Evolutionary conservation across 2,888 invertebrate species (phyloP).

Genomic region (Flexamia atlantica): DNA sequence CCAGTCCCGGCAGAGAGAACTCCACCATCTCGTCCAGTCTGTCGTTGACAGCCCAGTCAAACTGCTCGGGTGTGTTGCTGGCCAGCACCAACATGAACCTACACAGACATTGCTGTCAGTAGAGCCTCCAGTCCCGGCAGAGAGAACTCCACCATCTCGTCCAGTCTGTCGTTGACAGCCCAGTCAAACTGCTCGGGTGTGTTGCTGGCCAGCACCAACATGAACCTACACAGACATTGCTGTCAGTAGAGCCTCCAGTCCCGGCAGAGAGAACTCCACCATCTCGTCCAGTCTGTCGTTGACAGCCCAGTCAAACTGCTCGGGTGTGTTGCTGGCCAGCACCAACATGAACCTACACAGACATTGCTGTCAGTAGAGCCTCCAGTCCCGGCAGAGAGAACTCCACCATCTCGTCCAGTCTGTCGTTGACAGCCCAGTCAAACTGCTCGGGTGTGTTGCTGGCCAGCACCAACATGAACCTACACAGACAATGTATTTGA

Average conservation of each 20-base stretch:
- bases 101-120: too few relatives aligned
- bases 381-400: constrained; percentile 93
- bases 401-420: constrained; percentile 98
- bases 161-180: constrained; percentile 97
- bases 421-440: constrained; percentile 99
- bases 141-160: constrained; percentile 98
- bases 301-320: constrained; percentile 99
- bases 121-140: constrained; percentile 94
- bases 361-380: too few relatives aligned
- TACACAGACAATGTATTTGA: too few relatives aligned
- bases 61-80: constrained; percentile 99
- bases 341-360: constrained; percentile 83
- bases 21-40: constrained; percentile 98
- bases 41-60: constrained; percentile 99
- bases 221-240: constrained; percentile 86
- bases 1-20: constrained; percentile 92
- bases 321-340: constrained; percentile 98
- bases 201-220: constrained; percentile 98
- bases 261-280: constrained; percentile 96
- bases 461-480: constrained; percentile 88
- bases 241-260: too few relatives aligned
- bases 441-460: constrained; percentile 99
- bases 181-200: constrained; percentile 99
- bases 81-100: constrained; percentile 98
- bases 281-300: constrained; percentile 98